A percentile compares a stretch with the other conserved stretches of the same genome.
These are phyloP conservation scores for Brachionus koreanus DNA, from an alignment of 1,140 invertebrate species.

Conservation along the genomic window DNA sequence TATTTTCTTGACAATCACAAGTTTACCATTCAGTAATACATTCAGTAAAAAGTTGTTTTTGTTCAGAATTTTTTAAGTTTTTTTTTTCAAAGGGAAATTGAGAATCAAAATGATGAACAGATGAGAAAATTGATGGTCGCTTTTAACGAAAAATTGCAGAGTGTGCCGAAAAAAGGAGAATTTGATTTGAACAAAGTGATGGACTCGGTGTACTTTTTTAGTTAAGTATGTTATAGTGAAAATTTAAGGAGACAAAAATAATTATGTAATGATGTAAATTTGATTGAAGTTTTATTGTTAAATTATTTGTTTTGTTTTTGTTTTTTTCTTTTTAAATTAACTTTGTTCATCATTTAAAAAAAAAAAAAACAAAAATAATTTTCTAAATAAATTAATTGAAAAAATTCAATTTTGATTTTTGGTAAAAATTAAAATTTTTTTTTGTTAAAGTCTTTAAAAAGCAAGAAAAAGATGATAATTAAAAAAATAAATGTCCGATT, in stretches of 20 bases:
- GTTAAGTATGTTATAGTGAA: constrained; percentile 27
- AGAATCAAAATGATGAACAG: background rate
- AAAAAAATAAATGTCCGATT: too few relatives aligned
- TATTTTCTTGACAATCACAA: constrained; percentile 32
- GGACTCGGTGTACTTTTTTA: constrained; percentile 40
- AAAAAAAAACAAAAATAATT: background rate
- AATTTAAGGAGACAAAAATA: background rate
- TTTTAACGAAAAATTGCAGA: constrained; percentile 24
- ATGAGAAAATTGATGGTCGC: background rate
- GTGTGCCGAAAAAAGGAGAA: constrained; percentile 15
- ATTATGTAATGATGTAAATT: background rate
- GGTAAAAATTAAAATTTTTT: too few relatives aligned
- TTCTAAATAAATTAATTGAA: background rate
- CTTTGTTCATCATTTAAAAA: background rate
- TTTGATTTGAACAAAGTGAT: constrained; percentile 27
- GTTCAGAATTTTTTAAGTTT: background rate
- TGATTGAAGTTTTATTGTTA: background rate
- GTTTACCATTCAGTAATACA: background rate
- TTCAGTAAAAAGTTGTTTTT: background rate
- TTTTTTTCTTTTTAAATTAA: background rate
- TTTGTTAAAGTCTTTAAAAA: too few relatives aligned
- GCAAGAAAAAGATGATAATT: too few relatives aligned
- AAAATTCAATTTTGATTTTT: background rate
- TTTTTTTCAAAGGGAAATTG: constrained; percentile 42
- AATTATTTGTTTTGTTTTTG: background rate